Evolutionary conservation across 2,888 invertebrate genomes (phyloP).

Genomic region (Leucoma salicis): DNA sequence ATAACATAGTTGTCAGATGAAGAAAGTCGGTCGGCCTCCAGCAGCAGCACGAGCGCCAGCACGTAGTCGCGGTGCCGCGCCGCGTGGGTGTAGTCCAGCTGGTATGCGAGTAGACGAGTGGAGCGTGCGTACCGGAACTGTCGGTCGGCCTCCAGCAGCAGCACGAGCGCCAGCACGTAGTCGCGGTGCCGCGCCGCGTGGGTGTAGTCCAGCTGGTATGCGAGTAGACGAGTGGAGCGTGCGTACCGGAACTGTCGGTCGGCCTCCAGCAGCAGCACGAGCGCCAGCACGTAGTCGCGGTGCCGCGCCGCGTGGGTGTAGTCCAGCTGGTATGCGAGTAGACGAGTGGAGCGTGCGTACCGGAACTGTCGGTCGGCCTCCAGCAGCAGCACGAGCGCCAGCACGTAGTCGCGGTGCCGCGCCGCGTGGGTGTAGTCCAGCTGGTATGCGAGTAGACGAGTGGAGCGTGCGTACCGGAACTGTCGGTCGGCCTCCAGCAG

Average conservation of each 20-base stretch:
- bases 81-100: too few relatives aligned
- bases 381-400: conserved; percentile 87
- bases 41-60: conserved; percentile 86
- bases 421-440: conserved; percentile 77
- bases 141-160: conserved; percentile 89
- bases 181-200: conserved; percentile 84
- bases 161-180: conserved; percentile 86
- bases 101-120: too few relatives aligned
- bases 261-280: conserved; percentile 89
- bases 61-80: conserved; percentile 85
- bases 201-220: too few relatives aligned
- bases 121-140: conserved; percentile 86
- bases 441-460: too few relatives aligned
- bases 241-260: conserved; percentile 87
- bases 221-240: too few relatives aligned
- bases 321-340: too few relatives aligned
- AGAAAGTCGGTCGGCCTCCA: conserved; percentile 91
- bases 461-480: conserved; percentile 69
- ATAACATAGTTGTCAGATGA: too few relatives aligned
- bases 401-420: conserved; percentile 84
- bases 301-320: conserved; percentile 79
- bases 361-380: conserved; percentile 89
- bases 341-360: conserved; percentile 38
- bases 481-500: conserved; percentile 90
- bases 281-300: conserved; percentile 85